phyloP scores from a whole-genome alignment of 2,888 invertebrate genomes.

The Synergus gifuensis region DNA sequence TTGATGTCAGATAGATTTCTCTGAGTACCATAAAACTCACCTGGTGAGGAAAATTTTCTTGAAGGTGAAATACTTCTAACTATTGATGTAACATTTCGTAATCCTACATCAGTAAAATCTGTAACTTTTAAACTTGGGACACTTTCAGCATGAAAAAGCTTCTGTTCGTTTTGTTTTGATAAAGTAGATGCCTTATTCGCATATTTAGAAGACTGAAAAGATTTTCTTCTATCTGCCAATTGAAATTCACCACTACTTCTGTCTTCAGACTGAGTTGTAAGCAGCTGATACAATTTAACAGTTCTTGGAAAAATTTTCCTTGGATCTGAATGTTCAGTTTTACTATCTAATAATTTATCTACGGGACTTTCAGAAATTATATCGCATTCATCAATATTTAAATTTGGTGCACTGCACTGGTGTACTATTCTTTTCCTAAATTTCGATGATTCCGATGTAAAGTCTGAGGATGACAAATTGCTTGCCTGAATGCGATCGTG shows the following conservation, averaged over 20 bases:
- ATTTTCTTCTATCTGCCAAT: constrained; percentile 62
- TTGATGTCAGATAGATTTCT: constrained; percentile 55
- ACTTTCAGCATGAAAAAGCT: constrained; percentile 54
- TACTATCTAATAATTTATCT: neutral
- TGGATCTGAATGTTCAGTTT: constrained; percentile 42
- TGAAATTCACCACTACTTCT: constrained; percentile 60
- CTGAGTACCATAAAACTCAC: constrained; percentile 59
- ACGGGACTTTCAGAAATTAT: neutral
- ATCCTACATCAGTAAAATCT: constrained; percentile 31
- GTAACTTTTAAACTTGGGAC: constrained; percentile 42
- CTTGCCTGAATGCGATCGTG: neutral
- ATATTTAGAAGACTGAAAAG: constrained; percentile 62
- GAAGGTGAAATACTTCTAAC: constrained; percentile 48
- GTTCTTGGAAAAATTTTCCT: constrained; percentile 59
- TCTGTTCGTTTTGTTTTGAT: constrained; percentile 48
- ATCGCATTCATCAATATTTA: neutral
- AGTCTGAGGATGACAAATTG: neutral
- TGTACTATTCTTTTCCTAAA: neutral
- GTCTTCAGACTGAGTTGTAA: constrained; percentile 69
- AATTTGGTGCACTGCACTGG: neutral
- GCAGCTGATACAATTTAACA: constrained; percentile 65
- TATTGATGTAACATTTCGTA: constrained; percentile 45
- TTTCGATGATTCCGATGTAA: neutral
- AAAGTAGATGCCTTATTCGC: constrained; percentile 51
- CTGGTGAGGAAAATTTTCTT: constrained; percentile 62